Percentiles rank a stretch among this genome's conserved stretches.
Conservation (phyloP, 2,888 invertebrate genomes). For the Tridacna crocea region DNA sequence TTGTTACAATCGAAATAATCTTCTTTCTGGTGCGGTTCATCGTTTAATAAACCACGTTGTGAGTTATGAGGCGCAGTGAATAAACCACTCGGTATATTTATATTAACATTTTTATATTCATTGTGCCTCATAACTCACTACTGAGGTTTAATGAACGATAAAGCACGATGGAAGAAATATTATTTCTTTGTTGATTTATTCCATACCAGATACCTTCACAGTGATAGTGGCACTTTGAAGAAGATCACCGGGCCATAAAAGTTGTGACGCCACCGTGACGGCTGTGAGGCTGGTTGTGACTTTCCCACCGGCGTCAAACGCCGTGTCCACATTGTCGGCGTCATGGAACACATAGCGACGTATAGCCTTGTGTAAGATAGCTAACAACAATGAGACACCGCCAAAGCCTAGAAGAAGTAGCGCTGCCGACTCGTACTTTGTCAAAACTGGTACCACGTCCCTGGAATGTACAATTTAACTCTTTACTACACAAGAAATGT, state of each 20-base stretch:
- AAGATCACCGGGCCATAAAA: conserved; percentile 71
- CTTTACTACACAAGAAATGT: too few relatives aligned
- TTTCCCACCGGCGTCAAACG: conserved; percentile 72
- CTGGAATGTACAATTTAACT: neutral
- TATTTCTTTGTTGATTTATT: too few relatives aligned
- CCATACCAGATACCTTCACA: conserved; percentile 58
- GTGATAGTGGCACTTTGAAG: conserved; percentile 69
- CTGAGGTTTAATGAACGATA: too few relatives aligned
- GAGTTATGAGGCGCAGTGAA: too few relatives aligned
- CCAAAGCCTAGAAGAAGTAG: conserved; percentile 71
- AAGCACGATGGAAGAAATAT: too few relatives aligned
- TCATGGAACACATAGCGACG: conserved; percentile 70
- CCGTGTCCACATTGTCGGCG: conserved; percentile 68
- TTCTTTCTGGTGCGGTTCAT: too few relatives aligned
- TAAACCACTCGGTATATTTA: too few relatives aligned
- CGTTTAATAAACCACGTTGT: too few relatives aligned
- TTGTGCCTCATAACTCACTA: too few relatives aligned
- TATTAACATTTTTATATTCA: too few relatives aligned
- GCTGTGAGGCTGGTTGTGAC: conserved; percentile 63
- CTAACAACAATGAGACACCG: conserved; percentile 68
- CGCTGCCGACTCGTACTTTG: conserved; percentile 64
- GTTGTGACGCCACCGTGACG: conserved; percentile 69
- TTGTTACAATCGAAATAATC: too few relatives aligned
- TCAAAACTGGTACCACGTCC: conserved; percentile 40
- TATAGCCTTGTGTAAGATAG: conserved; percentile 65